Evolutionary conservation across 2,797 vertebrate genomes (phyloP).

Genomic region (Melopsittacus undulatus): DNA sequence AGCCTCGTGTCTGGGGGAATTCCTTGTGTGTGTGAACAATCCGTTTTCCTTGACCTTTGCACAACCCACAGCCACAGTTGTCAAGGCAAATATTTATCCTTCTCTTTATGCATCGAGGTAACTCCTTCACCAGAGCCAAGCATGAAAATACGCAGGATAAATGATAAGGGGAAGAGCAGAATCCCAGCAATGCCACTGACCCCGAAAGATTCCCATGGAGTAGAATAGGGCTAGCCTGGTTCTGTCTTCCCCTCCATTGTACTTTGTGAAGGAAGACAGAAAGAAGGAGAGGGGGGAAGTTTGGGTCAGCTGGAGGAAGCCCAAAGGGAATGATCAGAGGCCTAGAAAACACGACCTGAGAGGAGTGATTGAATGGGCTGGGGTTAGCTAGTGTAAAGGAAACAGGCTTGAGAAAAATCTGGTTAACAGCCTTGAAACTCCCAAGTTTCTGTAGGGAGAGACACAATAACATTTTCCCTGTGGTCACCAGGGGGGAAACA

Average conservation of each 20-base stretch:
- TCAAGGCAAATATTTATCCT: constrained; percentile 40
- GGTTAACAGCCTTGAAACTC: not conserved
- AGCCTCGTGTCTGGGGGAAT: constrained; percentile 22
- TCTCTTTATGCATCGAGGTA: not conserved
- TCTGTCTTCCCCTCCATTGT: not conserved
- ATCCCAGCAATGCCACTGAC: constrained; percentile 38
- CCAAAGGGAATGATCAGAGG: not conserved
- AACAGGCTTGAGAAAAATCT: constrained; percentile 14
- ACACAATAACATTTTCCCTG: not conserved
- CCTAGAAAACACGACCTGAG: not conserved
- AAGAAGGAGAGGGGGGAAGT: not conserved
- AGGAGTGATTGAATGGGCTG: not conserved
- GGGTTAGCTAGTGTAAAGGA: not conserved
- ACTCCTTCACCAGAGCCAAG: constrained; percentile 11
- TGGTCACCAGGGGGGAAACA: not conserved
- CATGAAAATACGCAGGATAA: not conserved
- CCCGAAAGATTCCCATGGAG: not conserved
- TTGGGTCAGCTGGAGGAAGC: constrained; percentile 6
- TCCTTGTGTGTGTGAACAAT: constrained; percentile 22
- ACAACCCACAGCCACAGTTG: not conserved
- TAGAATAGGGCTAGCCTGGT: not conserved
- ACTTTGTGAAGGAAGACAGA: not conserved
- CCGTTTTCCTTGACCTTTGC: constrained; percentile 9
- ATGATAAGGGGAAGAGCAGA: not conserved
- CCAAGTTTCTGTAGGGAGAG: not conserved